Base-by-base conservation (phyloP, 2,113 vertebrate species). In the Todiramphus saurophagus region DNA sequence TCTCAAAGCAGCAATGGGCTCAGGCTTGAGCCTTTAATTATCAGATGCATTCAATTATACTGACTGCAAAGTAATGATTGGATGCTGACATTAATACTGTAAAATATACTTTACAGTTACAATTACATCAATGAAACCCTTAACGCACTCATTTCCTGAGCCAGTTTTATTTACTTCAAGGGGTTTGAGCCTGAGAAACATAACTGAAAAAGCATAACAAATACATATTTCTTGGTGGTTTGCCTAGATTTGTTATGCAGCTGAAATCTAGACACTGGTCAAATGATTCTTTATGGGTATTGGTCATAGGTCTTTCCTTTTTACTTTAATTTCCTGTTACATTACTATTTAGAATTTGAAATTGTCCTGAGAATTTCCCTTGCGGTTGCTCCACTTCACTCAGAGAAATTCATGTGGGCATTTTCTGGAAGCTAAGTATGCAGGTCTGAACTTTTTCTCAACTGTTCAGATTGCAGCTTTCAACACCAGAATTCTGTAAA, bases 281-380 rank as follows among this genome's bases (percentile, higher is more conserved):
- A 90, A 93, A 90, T 58, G 37, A 83, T 89, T 96, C 79, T 96
- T 94, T 93, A 92, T 63, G 81, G 44, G 18, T 86, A 82, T 76
- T 89, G 87, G 84, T 90, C 93, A 91, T 50, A 94, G 55, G 81
- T 70, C 89, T 91, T 86, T 64, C 66, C 35, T 89, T 94, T 87
- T 80, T 59, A 51, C 30, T 97, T 96, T 79, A 95, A 97, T 95
- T 97, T 97, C 94, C 96, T 90, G 89, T 77, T 89, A 75, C 77
- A 76, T 94, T 94, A 78, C 89, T 90, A 64, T 86, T 94, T 51
- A 93, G 83, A 92, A 93, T 93, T 89, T 77, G 59, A 93, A 97
- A 88, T 74, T 78, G 33, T 95, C 87, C 81, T 76, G 72, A 86
- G 85, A 96, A 94, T 94, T 96, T 96, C 93, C 78, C 46, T 37